Conservation (phyloP, 2,888 invertebrate species). For the Cylindroiulus punctatus region DNA sequence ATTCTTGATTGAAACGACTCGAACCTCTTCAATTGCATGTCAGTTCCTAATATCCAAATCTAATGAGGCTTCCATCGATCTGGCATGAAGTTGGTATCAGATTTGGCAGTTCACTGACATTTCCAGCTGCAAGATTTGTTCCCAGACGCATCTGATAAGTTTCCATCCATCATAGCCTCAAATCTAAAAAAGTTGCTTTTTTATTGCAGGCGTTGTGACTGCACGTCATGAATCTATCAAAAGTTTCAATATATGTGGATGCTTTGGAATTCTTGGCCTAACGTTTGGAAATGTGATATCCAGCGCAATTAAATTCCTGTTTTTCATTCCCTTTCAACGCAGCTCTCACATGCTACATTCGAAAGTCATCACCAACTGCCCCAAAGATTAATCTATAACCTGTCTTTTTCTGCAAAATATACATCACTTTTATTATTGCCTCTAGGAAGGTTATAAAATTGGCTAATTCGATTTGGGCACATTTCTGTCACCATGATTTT, state of each 20-base stretch:
- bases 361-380: neutral
- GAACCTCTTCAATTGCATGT: neutral
- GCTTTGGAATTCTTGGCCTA: neutral
- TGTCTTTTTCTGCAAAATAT: neutral
- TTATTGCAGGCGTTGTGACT: neutral
- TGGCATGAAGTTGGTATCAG: neutral
- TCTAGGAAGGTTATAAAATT: too few species aligned
- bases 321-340: neutral
- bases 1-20: neutral
- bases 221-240: neutral
- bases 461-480: too few species aligned
- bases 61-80: slow-evolving; percentile 2
- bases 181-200: neutral
- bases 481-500: too few species aligned
- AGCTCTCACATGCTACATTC: neutral
- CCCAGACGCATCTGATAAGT: neutral
- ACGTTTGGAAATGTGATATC: neutral
- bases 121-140: neutral
- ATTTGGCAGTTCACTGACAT: neutral
- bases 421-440: too few species aligned
- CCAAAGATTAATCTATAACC: neutral
- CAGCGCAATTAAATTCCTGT: neutral
- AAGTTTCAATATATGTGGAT: neutral
- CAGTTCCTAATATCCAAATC: neutral
- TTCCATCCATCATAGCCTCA: neutral